Base-by-base conservation (phyloP, 2,113 vertebrate species). In the Alaudala cheleensis region DNA sequence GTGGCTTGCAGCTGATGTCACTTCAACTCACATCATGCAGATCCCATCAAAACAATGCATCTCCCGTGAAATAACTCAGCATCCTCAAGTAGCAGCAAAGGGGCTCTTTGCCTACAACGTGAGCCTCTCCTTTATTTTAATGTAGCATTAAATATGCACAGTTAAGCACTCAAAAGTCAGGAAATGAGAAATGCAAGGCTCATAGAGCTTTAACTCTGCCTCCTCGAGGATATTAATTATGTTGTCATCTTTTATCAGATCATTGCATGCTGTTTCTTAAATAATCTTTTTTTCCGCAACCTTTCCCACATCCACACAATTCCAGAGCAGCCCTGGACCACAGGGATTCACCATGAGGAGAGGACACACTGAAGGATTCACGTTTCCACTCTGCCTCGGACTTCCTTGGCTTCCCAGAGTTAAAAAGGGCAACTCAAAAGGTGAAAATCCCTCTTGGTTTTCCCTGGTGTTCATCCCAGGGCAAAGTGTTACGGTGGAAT, bases 161-260 rank as follows among this genome's bases (percentile, higher is more conserved):
- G 95, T 95, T 97, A 97, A 94, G 92, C 96, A 96, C 95, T 95
- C 91, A 93, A 93, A 95, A 96, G 92, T 96, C 95, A 97, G 95
- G 95, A 95, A 96, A 96, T 97, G 92, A 94, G 96, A 96, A 93
- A 95, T 84, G 88, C 86, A 95, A 94, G 95, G 96, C 95, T 95
- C 96, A 92, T 60, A 79, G 94, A 96, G 89, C 91, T 96, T 95
- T 89, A 94, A 94, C 94, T 94, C 88, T 96, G 95, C 86, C 94
- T 96, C 92, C 94, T 97, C 7, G 44, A 97, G 95, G 95, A 94
- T 93, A 97, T 96, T 94, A 96, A 97, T 97, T 97, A 97, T 89
- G 92, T 86, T 97, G 95, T 97, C 96, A 96, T 76, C 81, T 94
- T 91, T 94, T 89, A 96, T 97, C 95, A 97, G 92, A 96, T 97